These are phyloP conservation scores for Rattus rattus DNA, from an alignment of 2,113 vertebrate species.

Conservation along the genomic window DNA sequence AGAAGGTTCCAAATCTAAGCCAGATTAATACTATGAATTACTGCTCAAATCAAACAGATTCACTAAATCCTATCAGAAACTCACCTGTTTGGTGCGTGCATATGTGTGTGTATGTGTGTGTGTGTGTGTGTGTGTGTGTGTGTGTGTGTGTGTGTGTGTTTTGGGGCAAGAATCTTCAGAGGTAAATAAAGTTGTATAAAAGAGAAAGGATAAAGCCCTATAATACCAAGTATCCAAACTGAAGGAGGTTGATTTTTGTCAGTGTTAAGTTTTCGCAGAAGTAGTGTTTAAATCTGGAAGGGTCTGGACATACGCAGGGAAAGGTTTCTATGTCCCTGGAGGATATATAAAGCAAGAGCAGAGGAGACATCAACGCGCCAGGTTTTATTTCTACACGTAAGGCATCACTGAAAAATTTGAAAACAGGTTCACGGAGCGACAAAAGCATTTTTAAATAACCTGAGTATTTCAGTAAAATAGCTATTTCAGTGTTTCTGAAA, in stretches of 20 bases:
- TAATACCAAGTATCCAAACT: background rate
- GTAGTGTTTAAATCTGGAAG: background rate
- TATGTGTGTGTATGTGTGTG: too few species aligned
- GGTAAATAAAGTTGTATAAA: background rate
- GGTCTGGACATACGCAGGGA: background rate
- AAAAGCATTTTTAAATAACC: background rate
- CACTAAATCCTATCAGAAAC: background rate
- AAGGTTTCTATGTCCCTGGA: background rate
- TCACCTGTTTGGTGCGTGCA: background rate
- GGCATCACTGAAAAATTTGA: background rate
- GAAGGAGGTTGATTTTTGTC: background rate
- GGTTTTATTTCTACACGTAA: background rate
- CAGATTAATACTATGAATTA: constrained; percentile 1
- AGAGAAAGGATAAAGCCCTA: background rate
- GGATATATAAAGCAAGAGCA: background rate
- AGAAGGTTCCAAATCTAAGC: background rate
- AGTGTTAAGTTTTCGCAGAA: background rate
- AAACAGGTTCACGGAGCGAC: background rate
- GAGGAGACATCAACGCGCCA: background rate
- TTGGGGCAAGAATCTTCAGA: background rate
- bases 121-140: background rate
- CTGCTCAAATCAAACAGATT: constrained; percentile 43
- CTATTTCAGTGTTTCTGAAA: background rate
- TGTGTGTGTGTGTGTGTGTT: background rate
- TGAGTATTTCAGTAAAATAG: too few species aligned